Evolutionary conservation across 2,113 vertebrate genomes (phyloP).

Genomic region (Brachionichthys hirsutus): DNA sequence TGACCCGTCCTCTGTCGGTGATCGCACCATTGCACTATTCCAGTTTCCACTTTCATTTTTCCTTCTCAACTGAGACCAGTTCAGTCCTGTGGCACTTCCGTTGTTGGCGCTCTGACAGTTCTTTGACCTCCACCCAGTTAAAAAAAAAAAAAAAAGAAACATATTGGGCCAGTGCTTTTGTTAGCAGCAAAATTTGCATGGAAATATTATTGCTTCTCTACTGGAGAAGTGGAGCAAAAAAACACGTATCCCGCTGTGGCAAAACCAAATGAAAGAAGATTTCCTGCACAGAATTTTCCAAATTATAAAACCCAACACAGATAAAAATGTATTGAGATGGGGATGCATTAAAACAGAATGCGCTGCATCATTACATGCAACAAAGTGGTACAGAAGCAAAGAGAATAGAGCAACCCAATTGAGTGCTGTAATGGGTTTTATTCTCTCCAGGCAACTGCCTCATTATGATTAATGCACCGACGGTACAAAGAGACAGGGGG

Average conservation of each 20-base stretch:
- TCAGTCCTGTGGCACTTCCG: constrained; percentile 47
- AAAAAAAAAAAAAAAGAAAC: constrained; percentile 22
- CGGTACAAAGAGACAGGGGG: constrained; percentile 38
- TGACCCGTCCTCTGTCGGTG: constrained; percentile 58
- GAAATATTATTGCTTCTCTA: constrained; percentile 3
- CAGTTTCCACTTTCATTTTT: constrained; percentile 71
- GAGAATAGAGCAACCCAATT: constrained; percentile 11
- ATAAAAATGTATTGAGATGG: no score
- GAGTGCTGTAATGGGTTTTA: constrained; percentile 37
- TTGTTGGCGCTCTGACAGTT: constrained; percentile 45
- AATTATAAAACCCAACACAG: no score
- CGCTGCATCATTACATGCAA: no score
- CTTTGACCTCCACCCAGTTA: constrained; percentile 56
- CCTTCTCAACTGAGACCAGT: constrained; percentile 45
- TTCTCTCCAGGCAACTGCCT: constrained; percentile 55
- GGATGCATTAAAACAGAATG: no score
- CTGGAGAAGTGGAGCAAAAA: no score
- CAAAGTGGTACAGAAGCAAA: background rate
- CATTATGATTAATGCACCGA: constrained; percentile 64
- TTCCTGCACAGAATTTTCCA: no score
- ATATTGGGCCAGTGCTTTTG: constrained; percentile 23
- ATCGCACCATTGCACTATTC: constrained; percentile 59
- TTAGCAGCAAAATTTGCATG: constrained; percentile 31
- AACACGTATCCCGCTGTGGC: no score
- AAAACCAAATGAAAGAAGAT: no score